These are phyloP conservation scores for Pomatostomus ruficeps DNA, from an alignment of 2,113 vertebrate species.

Conservation along the genomic window DNA sequence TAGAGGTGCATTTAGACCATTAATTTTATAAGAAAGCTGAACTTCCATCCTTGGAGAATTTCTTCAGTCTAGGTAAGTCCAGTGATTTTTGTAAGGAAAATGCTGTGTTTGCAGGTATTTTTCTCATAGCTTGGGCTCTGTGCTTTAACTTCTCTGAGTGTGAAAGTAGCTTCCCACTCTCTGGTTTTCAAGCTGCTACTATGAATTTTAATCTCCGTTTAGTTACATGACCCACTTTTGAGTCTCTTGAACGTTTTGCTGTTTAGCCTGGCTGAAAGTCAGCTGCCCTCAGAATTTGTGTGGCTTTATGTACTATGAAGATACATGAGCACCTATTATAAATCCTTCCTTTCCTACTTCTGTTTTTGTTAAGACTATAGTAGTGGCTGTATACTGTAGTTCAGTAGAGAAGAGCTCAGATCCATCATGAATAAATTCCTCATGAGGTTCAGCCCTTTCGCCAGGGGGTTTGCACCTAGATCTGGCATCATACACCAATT, in stretches of 20 bases:
- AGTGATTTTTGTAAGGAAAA: rapidly evolving
- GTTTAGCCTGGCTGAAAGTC: not conserved
- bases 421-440: not conserved
- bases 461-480: not conserved
- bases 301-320: not conserved
- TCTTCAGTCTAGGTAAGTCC: rapidly evolving
- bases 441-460: not conserved
- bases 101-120: not conserved
- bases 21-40: not conserved
- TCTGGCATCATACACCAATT: not conserved
- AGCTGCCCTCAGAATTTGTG: not conserved
- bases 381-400: not conserved
- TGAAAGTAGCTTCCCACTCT: not conserved
- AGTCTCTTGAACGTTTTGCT: not conserved
- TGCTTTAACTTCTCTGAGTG: not conserved
- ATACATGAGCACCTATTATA: not conserved
- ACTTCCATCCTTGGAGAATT: rapidly evolving
- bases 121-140: not conserved
- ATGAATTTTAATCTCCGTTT: not conserved
- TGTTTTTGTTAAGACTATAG: not conserved
- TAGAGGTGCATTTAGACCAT: rapidly evolving
- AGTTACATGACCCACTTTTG: not conserved
- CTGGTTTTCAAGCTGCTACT: not conserved
- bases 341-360: not conserved
- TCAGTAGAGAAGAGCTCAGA: not conserved